Evolutionary conservation across 2,113 vertebrate genomes (phyloP), one percentile per base, ranked within the genome.

Genomic region (Protobothrops flavoviridis): DNA sequence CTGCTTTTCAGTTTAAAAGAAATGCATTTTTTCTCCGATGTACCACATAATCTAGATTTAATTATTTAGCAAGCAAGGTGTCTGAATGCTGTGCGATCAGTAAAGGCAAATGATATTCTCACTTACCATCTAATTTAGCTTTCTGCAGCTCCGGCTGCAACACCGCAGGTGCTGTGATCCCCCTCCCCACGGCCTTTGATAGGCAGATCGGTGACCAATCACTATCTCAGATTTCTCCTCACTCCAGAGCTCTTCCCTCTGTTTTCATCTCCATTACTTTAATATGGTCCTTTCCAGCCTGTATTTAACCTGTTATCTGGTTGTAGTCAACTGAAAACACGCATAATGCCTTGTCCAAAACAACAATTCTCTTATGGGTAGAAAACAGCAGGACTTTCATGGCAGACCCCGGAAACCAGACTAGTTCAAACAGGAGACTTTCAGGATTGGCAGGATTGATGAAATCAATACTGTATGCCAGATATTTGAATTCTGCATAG

Each of bases 81-180:
- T 90, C 26, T 2, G 1, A 81, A 91, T 85, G 39, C 1, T 61
- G 3, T 81, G 69, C 1, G 92, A 43, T 1, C 0, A 88, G 3
- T 91, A 81, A 95, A 96, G 92, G 1, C 0, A 95, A 95, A 88
- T 81, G 26, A 3, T 15, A 20, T 55, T 86, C 59, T 89, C 87
- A 43, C 45, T 88, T 74, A 55, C 29, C 57, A 2, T 55, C 86
- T 93, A 52, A 89, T 89, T 26, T 61, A 90, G 1, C 0, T 0
- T 92, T 95, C 92, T 92, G 93, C 23, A 74, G 29, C n/a, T 93
- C 15, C 0, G 4, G 86, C 53, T 90, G 50, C 57, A 88, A 81
- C 12, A 85, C 45, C 23, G 87, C 33, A 91, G 87, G 39, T 52
- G 0, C 92, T 89, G 0, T 55, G 69, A 81, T 74, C 26, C 3